A percentile compares a stretch with the other conserved stretches of the same genome.
These are phyloP conservation scores for Caenorhabditis panamensis DNA, from an alignment of 2,888 invertebrate genomes.

Conservation along the genomic window DNA sequence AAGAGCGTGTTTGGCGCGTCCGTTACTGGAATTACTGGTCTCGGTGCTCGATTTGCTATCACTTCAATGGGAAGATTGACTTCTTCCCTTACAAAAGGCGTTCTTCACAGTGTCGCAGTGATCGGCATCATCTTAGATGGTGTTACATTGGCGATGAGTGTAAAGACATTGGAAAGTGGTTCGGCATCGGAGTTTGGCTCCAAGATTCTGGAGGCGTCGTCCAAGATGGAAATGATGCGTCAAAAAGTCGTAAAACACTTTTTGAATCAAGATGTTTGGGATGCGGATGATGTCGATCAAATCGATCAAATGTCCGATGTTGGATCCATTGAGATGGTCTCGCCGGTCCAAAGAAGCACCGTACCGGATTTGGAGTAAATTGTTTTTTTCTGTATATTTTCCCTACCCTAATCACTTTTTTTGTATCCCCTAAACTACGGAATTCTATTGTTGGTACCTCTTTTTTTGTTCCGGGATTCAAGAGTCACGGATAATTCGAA, in stretches of 20 bases:
- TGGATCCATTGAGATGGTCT: slow-evolving; percentile 26
- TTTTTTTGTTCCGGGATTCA: no score
- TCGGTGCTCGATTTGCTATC: slow-evolving; percentile 35
- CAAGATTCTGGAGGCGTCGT: slow-evolving; percentile 50
- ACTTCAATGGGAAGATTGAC: slow-evolving; percentile 53
- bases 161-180: slow-evolving; percentile 39
- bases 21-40: slow-evolving; percentile 37
- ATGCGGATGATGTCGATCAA: slow-evolving; percentile 46
- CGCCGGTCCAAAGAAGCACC: slow-evolving; percentile 11
- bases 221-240: slow-evolving; percentile 58
- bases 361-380: no score
- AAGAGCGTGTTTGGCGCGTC: slow-evolving; percentile 38
- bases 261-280: slow-evolving; percentile 62
- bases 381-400: not conserved
- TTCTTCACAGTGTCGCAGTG: slow-evolving; percentile 67
- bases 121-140: slow-evolving; percentile 66
- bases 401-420: no score
- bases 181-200: slow-evolving; percentile 55
- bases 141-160: slow-evolving; percentile 61
- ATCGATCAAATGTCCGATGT: slow-evolving; percentile 30
- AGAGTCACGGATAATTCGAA: no score
- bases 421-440: no score
- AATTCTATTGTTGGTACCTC: no score
- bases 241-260: slow-evolving; percentile 61
- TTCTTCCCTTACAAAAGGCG: slow-evolving; percentile 63